A percentile compares a stretch with the other conserved stretches of the same genome.
Conservation (phyloP, 2,797 vertebrate species). For the Lophotriccus pileatus region DNA sequence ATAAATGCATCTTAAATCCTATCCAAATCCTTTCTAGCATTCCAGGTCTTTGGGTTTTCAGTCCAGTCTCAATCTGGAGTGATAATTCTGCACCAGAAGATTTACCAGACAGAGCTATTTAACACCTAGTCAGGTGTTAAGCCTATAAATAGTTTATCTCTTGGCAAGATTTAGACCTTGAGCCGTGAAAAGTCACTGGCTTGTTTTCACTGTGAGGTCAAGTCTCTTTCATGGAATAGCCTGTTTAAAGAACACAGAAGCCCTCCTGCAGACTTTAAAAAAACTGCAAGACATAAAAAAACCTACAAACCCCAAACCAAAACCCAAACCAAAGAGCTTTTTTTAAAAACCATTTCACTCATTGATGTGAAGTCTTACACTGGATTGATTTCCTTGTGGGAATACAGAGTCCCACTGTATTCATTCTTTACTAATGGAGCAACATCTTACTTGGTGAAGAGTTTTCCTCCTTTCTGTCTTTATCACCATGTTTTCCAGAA, state of each 20-base stretch:
- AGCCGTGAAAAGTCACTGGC: constrained; percentile 10
- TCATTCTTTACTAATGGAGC: neutral
- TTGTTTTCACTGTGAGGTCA: neutral
- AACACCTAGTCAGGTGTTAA: constrained; percentile 53
- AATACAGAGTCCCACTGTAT: neutral
- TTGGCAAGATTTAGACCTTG: constrained; percentile 7
- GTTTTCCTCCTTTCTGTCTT: neutral
- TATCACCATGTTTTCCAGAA: neutral
- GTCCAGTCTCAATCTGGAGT: neutral
- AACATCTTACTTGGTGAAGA: neutral
- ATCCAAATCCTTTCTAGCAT: neutral
- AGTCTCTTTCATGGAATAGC: neutral
- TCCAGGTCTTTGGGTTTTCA: neutral
- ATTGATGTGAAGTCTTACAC: neutral
- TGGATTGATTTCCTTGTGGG: neutral
- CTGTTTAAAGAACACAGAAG: neutral
- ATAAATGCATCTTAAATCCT: neutral
- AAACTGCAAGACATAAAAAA: accelerated
- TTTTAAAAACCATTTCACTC: neutral
- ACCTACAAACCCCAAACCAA: neutral
- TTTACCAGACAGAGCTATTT: constrained; percentile 16
- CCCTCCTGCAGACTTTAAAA: neutral
- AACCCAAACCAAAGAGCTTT: neutral
- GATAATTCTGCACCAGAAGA: constrained; percentile 20
- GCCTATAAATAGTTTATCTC: constrained; percentile 52